Conservation (phyloP, 2,888 invertebrate species). For the Aplocera efformata region DNA sequence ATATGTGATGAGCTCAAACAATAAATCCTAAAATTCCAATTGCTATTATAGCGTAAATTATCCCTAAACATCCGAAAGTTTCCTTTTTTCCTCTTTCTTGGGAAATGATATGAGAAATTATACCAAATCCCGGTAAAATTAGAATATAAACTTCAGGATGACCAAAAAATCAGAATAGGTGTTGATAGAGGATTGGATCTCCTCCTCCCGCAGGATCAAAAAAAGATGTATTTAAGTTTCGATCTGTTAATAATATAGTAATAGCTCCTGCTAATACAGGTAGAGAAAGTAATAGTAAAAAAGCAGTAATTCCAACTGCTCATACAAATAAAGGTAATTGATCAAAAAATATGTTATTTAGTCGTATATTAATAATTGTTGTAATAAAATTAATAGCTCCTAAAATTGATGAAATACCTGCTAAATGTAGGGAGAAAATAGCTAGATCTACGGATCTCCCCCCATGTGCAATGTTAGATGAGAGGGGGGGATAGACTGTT, state of each 20-base stretch:
- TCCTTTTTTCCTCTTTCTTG: slow-evolving; percentile 88
- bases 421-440: slow-evolving; percentile 88
- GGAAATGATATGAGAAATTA: slow-evolving; percentile 89
- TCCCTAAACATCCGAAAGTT: slow-evolving; percentile 86
- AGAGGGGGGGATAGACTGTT: slow-evolving; percentile 87
- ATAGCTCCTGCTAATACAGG: slow-evolving; percentile 90
- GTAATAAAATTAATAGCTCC: slow-evolving; percentile 90
- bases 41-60: slow-evolving; percentile 91
- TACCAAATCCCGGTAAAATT: slow-evolving; percentile 90
- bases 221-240: slow-evolving; percentile 90
- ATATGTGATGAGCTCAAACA: slow-evolving; percentile 93
- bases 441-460: slow-evolving; percentile 86
- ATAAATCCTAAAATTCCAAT: slow-evolving; percentile 92
- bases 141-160: slow-evolving; percentile 94
- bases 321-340: slow-evolving; percentile 87
- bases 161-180: slow-evolving; percentile 93
- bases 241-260: slow-evolving; percentile 89
- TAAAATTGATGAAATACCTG: slow-evolving; percentile 87
- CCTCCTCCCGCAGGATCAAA: slow-evolving; percentile 91
- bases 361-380: slow-evolving; percentile 86
- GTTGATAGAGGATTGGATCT: slow-evolving; percentile 90
- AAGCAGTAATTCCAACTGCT: slow-evolving; percentile 80
- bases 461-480: slow-evolving; percentile 82
- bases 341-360: slow-evolving; percentile 80
- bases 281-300: slow-evolving; percentile 83